These are phyloP conservation scores for Carollia perspicillata DNA, from an alignment of 2,113 vertebrate genomes.

Conservation along the genomic window DNA sequence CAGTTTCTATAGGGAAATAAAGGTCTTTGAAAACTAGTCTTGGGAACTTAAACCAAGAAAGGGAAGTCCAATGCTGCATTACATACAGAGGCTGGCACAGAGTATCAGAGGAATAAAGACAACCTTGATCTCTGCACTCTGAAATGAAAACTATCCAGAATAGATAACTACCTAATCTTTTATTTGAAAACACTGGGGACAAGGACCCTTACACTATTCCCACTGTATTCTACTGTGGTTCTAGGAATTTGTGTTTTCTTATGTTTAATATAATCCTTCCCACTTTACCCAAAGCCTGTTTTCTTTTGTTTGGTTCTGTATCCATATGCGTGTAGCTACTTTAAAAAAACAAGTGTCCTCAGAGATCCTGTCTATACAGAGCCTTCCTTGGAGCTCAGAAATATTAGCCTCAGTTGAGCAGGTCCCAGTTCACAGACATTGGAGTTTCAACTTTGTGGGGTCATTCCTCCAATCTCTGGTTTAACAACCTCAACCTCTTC, in stretches of 20 bases:
- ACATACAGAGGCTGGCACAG: background rate
- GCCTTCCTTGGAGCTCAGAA: background rate
- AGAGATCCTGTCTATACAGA: background rate
- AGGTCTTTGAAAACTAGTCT: background rate
- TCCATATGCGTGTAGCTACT: background rate
- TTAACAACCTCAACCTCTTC: background rate
- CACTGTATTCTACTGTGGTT: background rate
- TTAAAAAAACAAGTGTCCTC: background rate
- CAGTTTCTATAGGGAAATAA: background rate
- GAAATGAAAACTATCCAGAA: conserved; percentile 12
- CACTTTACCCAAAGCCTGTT: background rate
- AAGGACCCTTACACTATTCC: background rate
- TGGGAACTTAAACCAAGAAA: background rate
- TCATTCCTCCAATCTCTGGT: background rate
- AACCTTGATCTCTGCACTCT: background rate
- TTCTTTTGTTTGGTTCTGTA: background rate
- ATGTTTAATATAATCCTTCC: background rate
- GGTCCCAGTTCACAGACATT: background rate
- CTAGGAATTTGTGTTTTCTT: background rate
- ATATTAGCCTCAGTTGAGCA: background rate
- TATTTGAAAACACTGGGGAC: background rate
- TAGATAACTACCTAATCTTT: background rate
- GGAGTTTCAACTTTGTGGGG: background rate
- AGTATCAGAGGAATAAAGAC: background rate
- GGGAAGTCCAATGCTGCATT: background rate